Percentiles rank a stretch among this genome's conserved stretches.
Evolutionary conservation across 2,797 vertebrate species (phyloP).

Genomic region (Muscicapa striata): DNA sequence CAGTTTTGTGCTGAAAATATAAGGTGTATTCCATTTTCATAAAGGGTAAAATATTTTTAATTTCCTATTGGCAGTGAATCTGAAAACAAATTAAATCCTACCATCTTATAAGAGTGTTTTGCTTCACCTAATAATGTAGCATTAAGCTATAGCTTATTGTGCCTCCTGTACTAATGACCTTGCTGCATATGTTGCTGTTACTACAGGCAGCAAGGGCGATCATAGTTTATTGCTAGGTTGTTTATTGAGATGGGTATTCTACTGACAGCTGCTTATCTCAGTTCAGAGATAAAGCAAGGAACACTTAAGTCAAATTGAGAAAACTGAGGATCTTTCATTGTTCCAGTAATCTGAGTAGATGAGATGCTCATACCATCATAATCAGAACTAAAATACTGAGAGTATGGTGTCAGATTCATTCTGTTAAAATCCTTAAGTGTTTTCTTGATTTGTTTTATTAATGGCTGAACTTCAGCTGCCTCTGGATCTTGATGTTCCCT

Average conservation of each 20-base stretch:
- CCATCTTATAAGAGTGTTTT: not conserved
- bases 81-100: not conserved
- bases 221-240: not conserved
- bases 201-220: not conserved
- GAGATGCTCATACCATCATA: not conserved
- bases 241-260: not conserved
- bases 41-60: not conserved
- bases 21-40: not conserved
- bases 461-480: not conserved
- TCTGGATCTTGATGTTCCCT: not conserved
- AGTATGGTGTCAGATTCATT: not conserved
- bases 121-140: not conserved
- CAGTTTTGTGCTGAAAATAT: not conserved
- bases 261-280: not conserved
- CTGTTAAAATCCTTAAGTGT: not conserved
- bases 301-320: not conserved
- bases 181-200: not conserved
- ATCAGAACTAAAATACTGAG: not conserved
- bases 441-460: not conserved
- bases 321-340: not conserved
- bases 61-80: not conserved
- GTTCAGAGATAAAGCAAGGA: not conserved
- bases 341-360: not conserved
- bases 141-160: not conserved
- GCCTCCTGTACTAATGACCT: not conserved